Evolutionary conservation across 2,888 invertebrate species (phyloP), one percentile per base, ranked within the genome.

Genomic region (Slavum lentiscoides): DNA sequence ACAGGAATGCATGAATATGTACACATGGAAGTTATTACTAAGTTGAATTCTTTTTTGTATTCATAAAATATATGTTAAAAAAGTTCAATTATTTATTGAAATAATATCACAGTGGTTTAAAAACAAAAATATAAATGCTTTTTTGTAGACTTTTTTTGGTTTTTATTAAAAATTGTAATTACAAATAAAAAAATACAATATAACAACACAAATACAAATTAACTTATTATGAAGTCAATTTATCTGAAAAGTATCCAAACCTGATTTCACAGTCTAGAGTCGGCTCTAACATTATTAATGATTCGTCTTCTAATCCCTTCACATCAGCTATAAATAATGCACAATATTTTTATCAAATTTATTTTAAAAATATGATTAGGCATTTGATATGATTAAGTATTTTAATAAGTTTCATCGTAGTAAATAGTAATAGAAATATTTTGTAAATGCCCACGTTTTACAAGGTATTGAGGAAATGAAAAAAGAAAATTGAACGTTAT

Each of bases 201-300:
- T 30, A 30, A 37, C 13, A 55, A 21, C 6, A 49, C 11, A 59
- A 39, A 58, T 37, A 49, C 23, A 49, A 1, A n/a, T 61, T 3
- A 62, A 62, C n/a, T 55, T 66, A 74, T 55, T 11, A 21, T 2
- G 17, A 49, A 66, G 23, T 17, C 58, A 67, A 58, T 75, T 75
- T 76, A 2, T 23, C 58, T 19, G 80, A 72, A 80, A 70, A 80
- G 72, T 80, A 80, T 43, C 72, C 72, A 66, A 72, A 80, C 61
- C 80, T 64, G 17, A 80, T 58, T 64, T 80, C 80, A 58, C 80
- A 80, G n/a, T 80, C 72, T 30, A 43, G 9, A 15, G 80, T 80
- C 8, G 89, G 86, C 83, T 89, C 88, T 0, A 91, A 85, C 83
- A 87, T 87, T 58, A 90, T 87, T 74, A 88, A 86, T 68, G 87